phyloP scores from a whole-genome alignment of 2,797 vertebrate species.

The Arnoldichthys spilopterus region DNA sequence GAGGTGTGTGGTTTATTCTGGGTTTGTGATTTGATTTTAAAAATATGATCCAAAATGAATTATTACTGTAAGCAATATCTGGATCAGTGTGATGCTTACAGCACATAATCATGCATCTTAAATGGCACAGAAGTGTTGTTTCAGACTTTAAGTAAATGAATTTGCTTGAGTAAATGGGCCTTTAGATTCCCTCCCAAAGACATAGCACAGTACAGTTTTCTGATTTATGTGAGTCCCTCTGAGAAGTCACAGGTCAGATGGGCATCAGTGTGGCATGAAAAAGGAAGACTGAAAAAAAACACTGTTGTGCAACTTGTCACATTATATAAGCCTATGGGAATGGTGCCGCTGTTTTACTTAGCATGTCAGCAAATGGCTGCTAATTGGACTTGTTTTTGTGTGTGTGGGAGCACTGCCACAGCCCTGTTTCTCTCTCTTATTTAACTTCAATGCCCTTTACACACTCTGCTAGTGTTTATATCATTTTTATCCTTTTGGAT shows the following conservation, averaged over 20 bases:
- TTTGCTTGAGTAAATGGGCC: too few species aligned
- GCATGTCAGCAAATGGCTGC: slow-evolving; percentile 43
- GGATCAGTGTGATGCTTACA: neutral
- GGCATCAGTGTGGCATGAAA: neutral
- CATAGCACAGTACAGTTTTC: neutral
- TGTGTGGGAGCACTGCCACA: slow-evolving; percentile 28
- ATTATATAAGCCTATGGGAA: slow-evolving; percentile 43
- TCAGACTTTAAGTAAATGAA: neutral
- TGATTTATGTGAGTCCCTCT: neutral
- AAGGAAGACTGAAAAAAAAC: slow-evolving; percentile 5
- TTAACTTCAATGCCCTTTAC: slow-evolving; percentile 30
- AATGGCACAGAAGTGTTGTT: too few species aligned
- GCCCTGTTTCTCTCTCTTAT: slow-evolving; percentile 13
- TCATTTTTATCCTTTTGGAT: slow-evolving; percentile 37
- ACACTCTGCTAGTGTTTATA: slow-evolving; percentile 35
- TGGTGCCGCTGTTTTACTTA: slow-evolving; percentile 30
- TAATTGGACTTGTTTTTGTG: slow-evolving; percentile 51
- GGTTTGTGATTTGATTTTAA: neutral
- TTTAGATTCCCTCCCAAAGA: neutral
- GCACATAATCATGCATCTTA: neutral
- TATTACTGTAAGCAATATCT: neutral
- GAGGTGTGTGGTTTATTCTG: neutral
- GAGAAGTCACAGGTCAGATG: neutral
- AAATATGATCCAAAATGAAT: too few species aligned
- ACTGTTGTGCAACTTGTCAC: slow-evolving; percentile 10